These are phyloP conservation scores for Orthosia incerta DNA, from an alignment of 2,888 invertebrate species.

Conservation along the genomic window DNA sequence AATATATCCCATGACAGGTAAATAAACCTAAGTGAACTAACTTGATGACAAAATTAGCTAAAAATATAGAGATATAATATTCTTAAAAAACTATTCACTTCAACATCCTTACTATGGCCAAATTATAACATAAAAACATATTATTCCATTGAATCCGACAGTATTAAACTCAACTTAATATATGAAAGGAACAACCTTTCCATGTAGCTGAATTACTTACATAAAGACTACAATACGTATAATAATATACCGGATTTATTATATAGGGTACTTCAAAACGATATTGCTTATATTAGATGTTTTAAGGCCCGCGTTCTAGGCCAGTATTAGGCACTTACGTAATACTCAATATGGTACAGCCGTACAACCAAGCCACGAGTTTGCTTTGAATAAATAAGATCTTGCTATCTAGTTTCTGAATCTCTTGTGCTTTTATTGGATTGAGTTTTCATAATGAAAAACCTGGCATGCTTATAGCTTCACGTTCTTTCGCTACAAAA, in stretches of 20 bases:
- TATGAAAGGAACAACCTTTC: conserved; percentile 34
- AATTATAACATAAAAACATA: conserved; percentile 16
- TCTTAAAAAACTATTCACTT: not conserved
- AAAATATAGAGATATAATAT: not conserved
- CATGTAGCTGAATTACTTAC: conserved; percentile 23
- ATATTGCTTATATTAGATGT: conserved; percentile 64
- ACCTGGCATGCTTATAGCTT: not conserved
- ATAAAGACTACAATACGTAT: conserved; percentile 42
- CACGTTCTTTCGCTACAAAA: not conserved
- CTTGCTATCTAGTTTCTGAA: conserved; percentile 36
- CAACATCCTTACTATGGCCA: not conserved
- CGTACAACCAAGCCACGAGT: conserved; percentile 49
- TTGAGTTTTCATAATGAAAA: not conserved
- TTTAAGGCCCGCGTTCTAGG: conserved; percentile 52
- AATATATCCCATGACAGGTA: no score
- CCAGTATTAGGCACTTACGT: conserved; percentile 56
- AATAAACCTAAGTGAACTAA: not conserved
- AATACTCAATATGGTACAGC: conserved; percentile 62
- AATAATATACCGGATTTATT: conserved; percentile 59
- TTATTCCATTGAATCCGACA: not conserved
- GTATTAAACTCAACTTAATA: conserved; percentile 43
- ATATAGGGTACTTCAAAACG: conserved; percentile 48
- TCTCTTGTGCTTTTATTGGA: conserved; percentile 15
- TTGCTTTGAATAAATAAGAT: conserved; percentile 64
- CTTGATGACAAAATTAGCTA: not conserved